Base-by-base conservation (phyloP, 1,140 invertebrate species). In the Microplitis demolitor region DNA sequence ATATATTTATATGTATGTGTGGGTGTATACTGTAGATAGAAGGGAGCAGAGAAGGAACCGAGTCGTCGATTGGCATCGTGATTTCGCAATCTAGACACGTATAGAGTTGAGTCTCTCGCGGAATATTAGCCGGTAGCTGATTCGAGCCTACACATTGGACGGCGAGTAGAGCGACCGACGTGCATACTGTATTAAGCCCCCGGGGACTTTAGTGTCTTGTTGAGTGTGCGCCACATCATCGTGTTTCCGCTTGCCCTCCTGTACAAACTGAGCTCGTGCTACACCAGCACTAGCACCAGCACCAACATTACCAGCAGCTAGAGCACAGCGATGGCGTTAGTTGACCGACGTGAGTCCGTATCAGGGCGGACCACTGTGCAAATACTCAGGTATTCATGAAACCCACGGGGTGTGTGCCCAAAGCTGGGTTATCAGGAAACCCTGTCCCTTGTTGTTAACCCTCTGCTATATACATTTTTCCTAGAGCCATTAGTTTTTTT, bases 111-210 rank as follows among this genome's bases (percentile, higher is more conserved):
- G 78, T 79, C 83, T 82, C 82, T 82, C 78, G 79, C 81, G 80
- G 81, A 87, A 86, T 87, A 86, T 87, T 85, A 84, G 84, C 81
- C 78, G 77, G 71, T 80, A 79, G 83, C 75, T 73, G 79, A 78
- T 82, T 80, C 78, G 77, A 80, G 83, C 76, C 81, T 78, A 79
- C 80, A 80, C 80, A 81, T 79, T 76, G 77, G 76, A 76, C 79
- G 79, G 76, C 77, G 77, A 79, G 71, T 75, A 80, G 80, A 84
- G 78, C 81, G 80, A 83, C 82, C 77, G 80, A 79, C 84, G 80
- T 84, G 84, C 84, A 87, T 86, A 85, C 84, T 76, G 81, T 85
- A 85, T 87, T 83, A 85, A 85, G 79, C 82, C 83, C 83, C 71
- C 71, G 83, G 78, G 83, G 78, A 80, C 78, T 80, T 79, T 78